Evolutionary conservation across 1,140 invertebrate genomes (phyloP), one percentile per base, ranked within the genome.

Genomic region (Lucilia sericata): DNA sequence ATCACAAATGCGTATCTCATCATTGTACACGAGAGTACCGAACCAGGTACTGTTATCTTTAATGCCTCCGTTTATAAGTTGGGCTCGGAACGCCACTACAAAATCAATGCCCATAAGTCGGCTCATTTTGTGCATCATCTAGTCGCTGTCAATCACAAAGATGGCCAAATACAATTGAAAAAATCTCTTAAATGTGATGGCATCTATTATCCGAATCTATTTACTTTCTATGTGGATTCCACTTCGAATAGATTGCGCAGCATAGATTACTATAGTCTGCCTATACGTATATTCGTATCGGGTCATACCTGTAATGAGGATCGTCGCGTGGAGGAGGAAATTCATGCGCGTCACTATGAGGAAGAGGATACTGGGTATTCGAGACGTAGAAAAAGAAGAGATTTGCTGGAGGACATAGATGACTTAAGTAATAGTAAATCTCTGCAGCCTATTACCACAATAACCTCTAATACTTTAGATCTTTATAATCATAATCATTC

Each of bases 181-280:
- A 94, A 94, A 86, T 91, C 92, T 17, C 91, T 97, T n/a, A 93
- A 94, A 86, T 97, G 96, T 91, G 94, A 96, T 85, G 96, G 95
- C 42, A 92, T 96, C 10, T 94, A 95, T 82, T 97, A 97, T 87
- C 96, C 96, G 0, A 95, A 96, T 86, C 92, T 97, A 19, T 96
- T 97, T 90, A 96, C 96, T 5, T 94, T 97, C 86, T 96, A 96
- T 91, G 94, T 97, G 83, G 96, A 97, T 88, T 97, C 96, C 17
- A 95, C 95, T 34, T 95, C 96, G 60, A 95, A 95, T 86, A 92
- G 95, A 70, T 92, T 96, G 47, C 93, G 94, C 5, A 96, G 95
- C 82, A 94, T 97, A 70, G 96, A 97, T 87, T 97, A 97, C 87
- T 96, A 96, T 87, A 96, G 96, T 86, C 89, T 97, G 74, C 96